Conservation (phyloP, 2,797 vertebrate species). For the Lerista edwardsae region DNA sequence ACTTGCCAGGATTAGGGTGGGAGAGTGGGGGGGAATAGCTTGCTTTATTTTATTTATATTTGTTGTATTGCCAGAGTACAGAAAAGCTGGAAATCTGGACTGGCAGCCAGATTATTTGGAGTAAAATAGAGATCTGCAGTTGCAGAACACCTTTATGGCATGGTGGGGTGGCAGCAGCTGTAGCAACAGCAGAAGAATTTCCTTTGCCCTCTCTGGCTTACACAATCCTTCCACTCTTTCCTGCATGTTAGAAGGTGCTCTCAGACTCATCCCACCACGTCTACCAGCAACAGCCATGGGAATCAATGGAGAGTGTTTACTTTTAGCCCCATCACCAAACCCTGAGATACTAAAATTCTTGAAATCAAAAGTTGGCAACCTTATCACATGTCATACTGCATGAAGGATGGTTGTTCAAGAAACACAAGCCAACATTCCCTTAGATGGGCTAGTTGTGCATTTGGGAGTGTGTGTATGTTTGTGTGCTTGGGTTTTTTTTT, state of each 20-base stretch:
- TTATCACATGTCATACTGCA: background rate
- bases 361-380: background rate
- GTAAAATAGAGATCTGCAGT: background rate
- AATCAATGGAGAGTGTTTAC: background rate
- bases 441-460: too few relatives aligned
- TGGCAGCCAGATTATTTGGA: background rate
- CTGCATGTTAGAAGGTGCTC: background rate
- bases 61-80: background rate
- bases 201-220: background rate
- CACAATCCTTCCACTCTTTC: background rate
- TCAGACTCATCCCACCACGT: background rate
- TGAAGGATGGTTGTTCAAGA: constrained; percentile 3
- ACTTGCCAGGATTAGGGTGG: background rate
- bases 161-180: too few relatives aligned
- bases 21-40: too few relatives aligned
- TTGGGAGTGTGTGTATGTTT: background rate
- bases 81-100: background rate
- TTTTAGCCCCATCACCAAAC: background rate
- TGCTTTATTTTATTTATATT: background rate
- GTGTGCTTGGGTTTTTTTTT: background rate
- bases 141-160: background rate
- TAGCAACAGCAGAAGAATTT: background rate
- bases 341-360: background rate
- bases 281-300: background rate
- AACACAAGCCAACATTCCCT: background rate